Evolutionary conservation across 2,113 vertebrate species (phyloP).

Genomic region (Thomomys bottae): DNA sequence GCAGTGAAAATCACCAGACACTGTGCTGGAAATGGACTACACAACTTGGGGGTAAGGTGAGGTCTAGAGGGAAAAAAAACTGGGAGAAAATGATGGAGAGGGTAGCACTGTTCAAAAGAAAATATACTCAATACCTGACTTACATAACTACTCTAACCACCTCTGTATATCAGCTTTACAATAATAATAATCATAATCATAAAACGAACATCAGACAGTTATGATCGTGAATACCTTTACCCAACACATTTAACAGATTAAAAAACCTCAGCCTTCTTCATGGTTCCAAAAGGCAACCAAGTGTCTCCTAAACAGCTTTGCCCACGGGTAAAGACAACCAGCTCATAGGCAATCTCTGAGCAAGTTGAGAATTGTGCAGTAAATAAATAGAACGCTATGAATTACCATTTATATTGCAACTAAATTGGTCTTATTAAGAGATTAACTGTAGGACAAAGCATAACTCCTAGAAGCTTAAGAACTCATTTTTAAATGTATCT

Average conservation of each 20-base stretch:
- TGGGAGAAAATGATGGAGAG: no score
- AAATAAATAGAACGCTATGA: slow-evolving; percentile 55
- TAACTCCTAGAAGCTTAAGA: slow-evolving; percentile 67
- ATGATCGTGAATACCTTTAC: not conserved
- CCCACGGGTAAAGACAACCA: not conserved
- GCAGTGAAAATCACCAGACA: no score
- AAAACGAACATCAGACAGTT: no score
- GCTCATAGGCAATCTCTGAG: slow-evolving; percentile 49
- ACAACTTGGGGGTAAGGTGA: no score
- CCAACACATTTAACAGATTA: not conserved
- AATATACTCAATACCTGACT: no score
- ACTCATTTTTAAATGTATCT: slow-evolving; percentile 60
- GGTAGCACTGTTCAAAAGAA: no score
- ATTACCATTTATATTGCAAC: slow-evolving; percentile 69
- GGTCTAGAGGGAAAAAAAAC: no score
- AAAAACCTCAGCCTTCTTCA: not conserved
- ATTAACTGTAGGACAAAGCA: slow-evolving; percentile 74
- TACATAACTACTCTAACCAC: no score
- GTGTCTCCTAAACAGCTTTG: slow-evolving; percentile 4
- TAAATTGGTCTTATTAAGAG: slow-evolving; percentile 79
- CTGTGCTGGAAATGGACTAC: no score
- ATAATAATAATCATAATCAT: no score
- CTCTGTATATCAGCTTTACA: no score
- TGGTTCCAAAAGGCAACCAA: slow-evolving; percentile 4
- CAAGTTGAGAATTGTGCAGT: slow-evolving; percentile 76